phyloP scores from a whole-genome alignment of 2,113 vertebrate species.

The Tychaedon coryphoeus region DNA sequence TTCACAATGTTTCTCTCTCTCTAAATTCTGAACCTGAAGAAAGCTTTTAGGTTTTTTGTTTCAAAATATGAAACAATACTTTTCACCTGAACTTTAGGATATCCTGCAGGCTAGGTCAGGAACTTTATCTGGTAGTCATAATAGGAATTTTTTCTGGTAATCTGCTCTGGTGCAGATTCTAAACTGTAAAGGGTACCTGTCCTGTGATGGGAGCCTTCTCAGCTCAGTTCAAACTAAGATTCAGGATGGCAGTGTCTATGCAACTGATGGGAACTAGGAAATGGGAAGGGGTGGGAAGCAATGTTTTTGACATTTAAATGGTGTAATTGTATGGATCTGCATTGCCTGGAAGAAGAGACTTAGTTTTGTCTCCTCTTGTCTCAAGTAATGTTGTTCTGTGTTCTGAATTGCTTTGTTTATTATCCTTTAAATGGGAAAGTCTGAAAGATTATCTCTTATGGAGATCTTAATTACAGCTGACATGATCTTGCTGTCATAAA shows the following conservation, averaged over 20 bases:
- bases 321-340: not conserved
- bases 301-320: not conserved
- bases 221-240: not conserved
- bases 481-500: not conserved
- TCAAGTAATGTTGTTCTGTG: not conserved
- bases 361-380: not conserved
- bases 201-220: not conserved
- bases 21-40: not conserved
- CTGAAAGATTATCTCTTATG: not conserved
- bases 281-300: not conserved
- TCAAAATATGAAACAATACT: not conserved
- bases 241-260: not conserved
- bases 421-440: not conserved
- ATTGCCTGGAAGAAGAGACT: not conserved
- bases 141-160: not conserved
- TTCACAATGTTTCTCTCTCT: not conserved
- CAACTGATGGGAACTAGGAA: not conserved
- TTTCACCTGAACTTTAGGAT: not conserved
- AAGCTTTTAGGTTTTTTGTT: not conserved
- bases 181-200: not conserved
- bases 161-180: not conserved
- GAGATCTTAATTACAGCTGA: slow-evolving; percentile 9
- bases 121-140: not conserved
- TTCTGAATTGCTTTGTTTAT: not conserved
- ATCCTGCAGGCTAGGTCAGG: not conserved